Base-by-base conservation (phyloP, 2,888 invertebrate genomes). In the Zaprionus bogoriensis region DNA sequence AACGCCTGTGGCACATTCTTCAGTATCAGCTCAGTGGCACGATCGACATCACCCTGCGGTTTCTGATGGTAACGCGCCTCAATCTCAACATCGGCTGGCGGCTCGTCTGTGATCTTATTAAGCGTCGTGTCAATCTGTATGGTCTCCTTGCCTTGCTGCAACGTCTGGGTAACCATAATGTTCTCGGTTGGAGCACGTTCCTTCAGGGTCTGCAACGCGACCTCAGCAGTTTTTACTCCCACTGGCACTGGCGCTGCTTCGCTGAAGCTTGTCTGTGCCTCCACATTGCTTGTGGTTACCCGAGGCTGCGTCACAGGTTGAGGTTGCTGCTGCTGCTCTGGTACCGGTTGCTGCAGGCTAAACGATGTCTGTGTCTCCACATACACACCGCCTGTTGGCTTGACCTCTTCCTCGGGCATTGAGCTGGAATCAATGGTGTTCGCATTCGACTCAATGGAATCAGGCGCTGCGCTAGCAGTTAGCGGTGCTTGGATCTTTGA, bases 1-100 rank as follows among this genome's bases (percentile, higher is more conserved):
- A 96, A 96, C 0, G 95, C 93, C 77, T 95, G 95, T 0, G 95
- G 95, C 25, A 94, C 91, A 47, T 94, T 94, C 85, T 95, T 95
- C 6, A 94, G 92, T 28, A 96, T 95, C 12, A 96, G 88, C 79
- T 95, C 94, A 0, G 95, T 93, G 51, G 93, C 93, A 86, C 93
- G 93, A 14, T 91, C 90, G 5, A 92, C 83, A 55, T 91, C 90
- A 53, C 93, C 92, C 17, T 90, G 84, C 50, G 92, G 91, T 52
- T 92, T 90, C 14, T 92, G 91, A 88, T 92, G 93, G 77, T 96
- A 96, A 78, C 94, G 94, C 74, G 96, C 95, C 88, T 95, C 95
- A 6, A 96, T 94, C 25, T 94, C 90, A 28, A 95, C 92, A 61
- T 94, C 94, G 59, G 94, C 93, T 1, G 92, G 91, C 54, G 88